A percentile compares a stretch with the other conserved stretches of the same genome.
phyloP scores from a whole-genome alignment of 2,888 invertebrate genomes.

The Cephus spinipes region DNA sequence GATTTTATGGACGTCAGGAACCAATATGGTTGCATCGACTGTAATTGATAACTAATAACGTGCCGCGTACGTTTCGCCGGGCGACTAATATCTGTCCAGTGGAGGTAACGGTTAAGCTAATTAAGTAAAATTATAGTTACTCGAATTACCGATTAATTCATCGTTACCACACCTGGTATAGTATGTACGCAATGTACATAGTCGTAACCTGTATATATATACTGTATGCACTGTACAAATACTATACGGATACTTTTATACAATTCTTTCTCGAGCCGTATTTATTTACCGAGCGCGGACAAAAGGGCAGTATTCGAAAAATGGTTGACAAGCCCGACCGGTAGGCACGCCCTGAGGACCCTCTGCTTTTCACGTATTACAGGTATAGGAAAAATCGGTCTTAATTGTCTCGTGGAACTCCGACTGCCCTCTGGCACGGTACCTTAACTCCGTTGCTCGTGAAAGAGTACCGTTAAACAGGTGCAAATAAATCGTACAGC shows the following conservation, averaged over 20 bases:
- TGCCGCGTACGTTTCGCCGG: background rate
- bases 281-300: background rate
- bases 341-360: background rate
- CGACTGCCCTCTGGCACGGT: background rate
- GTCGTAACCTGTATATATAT: no score
- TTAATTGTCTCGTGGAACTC: background rate
- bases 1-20: background rate
- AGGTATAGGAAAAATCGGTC: background rate
- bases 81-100: background rate
- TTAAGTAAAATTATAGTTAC: slow-evolving; percentile 73
- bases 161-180: slow-evolving; percentile 15
- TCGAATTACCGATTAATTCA: slow-evolving; percentile 58
- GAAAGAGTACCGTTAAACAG: background rate
- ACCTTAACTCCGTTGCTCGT: background rate
- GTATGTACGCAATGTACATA: background rate
- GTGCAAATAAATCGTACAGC: background rate
- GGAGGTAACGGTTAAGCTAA: slow-evolving; percentile 32
- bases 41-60: background rate
- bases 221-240: background rate
- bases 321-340: background rate
- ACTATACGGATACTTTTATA: background rate
- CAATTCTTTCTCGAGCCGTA: background rate
- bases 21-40: background rate
- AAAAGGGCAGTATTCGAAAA: background rate
- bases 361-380: background rate